Evolutionary conservation across 2,888 invertebrate genomes (phyloP).

Genomic region (Euphydryas editha): DNA sequence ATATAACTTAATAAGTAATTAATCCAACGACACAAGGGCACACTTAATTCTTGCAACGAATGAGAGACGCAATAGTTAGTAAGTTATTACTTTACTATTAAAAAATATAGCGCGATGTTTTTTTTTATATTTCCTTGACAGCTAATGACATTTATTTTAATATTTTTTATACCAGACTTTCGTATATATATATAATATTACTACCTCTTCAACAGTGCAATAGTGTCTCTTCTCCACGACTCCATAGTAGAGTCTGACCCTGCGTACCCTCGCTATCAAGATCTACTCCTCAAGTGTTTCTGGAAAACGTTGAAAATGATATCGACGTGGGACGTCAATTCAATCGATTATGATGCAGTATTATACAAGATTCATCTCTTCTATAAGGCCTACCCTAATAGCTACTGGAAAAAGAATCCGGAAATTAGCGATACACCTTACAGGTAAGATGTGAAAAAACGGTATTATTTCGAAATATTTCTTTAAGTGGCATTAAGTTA

Average conservation of each 20-base stretch:
- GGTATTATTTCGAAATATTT: no score
- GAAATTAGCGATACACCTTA: conserved; percentile 91
- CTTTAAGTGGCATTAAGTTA: no score
- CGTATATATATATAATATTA: neutral
- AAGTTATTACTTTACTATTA: no score
- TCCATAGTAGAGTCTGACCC: conserved; percentile 88
- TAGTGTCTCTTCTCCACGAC: conserved; percentile 94
- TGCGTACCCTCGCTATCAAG: conserved; percentile 87
- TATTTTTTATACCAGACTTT: no score
- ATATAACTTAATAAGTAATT: no score
- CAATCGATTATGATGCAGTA: conserved; percentile 90
- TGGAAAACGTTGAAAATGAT: conserved; percentile 97
- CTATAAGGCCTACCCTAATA: conserved; percentile 93
- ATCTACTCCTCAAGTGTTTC: conserved; percentile 95
- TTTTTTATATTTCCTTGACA: no score
- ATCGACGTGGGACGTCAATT: conserved; percentile 89
- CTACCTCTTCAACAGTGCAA: conserved; percentile 85
- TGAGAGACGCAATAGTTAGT: no score
- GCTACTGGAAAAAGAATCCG: conserved; percentile 93
- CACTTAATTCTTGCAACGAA: no score
- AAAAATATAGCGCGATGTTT: no score
- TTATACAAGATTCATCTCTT: conserved; percentile 94
- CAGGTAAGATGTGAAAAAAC: conserved; percentile 71
- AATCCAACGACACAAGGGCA: no score
- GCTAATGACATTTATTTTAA: no score